A percentile compares a stretch with the other conserved stretches of the same genome.
Conservation (phyloP, 2,113 vertebrate species). For the Prinia subflava region DNA sequence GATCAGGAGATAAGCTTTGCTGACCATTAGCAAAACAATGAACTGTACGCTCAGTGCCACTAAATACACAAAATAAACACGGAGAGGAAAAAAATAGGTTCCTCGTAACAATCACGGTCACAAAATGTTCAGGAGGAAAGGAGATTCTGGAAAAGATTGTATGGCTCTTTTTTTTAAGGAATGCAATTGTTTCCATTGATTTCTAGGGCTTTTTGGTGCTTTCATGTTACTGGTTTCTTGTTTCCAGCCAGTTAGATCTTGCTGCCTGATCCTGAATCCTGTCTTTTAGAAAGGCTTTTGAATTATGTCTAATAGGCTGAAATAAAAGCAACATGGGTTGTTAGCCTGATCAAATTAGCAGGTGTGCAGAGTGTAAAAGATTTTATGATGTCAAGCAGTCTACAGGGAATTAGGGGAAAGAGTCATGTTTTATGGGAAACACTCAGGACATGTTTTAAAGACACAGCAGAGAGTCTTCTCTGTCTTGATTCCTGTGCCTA, state of each 20-base stretch:
- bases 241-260: background rate
- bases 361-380: background rate
- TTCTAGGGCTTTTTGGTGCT: background rate
- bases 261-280: background rate
- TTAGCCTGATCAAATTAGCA: background rate
- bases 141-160: constrained; percentile 16
- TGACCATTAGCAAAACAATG: constrained; percentile 51
- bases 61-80: constrained; percentile 30
- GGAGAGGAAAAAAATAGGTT: background rate
- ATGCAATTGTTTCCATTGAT: constrained; percentile 16
- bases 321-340: background rate
- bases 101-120: background rate
- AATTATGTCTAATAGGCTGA: background rate
- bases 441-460: background rate
- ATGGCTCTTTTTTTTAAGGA: background rate
- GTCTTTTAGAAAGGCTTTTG: background rate
- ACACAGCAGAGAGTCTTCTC: background rate
- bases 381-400: background rate
- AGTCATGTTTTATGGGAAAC: background rate
- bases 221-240: background rate
- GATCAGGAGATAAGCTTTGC: constrained; percentile 30
- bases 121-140: constrained; percentile 59
- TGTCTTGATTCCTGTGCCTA: background rate
- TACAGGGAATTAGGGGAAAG: background rate
- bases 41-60: background rate